These are phyloP conservation scores for Aplysina aerophoba DNA, from an alignment of 37 sponge, comb jelly and placozoan genomes.

Conservation along the genomic window DNA sequence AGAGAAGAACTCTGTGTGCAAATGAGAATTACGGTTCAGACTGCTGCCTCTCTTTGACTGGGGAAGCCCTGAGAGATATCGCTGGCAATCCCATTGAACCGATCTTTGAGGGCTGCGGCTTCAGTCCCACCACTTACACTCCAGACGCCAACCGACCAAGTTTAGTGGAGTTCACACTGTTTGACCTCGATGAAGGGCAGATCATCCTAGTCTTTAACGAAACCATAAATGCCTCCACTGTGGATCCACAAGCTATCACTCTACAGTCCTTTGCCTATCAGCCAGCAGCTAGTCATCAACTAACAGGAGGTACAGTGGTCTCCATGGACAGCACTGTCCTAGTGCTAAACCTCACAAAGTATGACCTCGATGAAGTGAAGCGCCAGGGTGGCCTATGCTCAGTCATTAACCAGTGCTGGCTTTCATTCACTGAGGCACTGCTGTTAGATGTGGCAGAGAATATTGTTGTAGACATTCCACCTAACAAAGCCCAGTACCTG, in stretches of 20 bases:
- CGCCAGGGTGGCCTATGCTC: conserved; percentile 73
- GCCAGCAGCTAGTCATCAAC: conserved; percentile 48
- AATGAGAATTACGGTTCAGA: conserved; percentile 62
- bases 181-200: conserved; percentile 69
- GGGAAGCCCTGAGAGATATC: conserved; percentile 66
- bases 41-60: conserved; percentile 72
- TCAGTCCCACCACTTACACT: conserved; percentile 60
- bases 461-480: conserved; percentile 51
- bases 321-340: conserved; percentile 50
- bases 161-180: conserved; percentile 64
- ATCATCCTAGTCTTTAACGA: conserved; percentile 82
- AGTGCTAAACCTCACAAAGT: conserved; percentile 49
- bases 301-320: conserved; percentile 71
- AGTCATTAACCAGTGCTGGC: conserved; percentile 85
- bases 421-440: conserved; percentile 68
- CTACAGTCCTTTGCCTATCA: conserved; percentile 83
- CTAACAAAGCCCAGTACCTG: conserved; percentile 47
- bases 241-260: conserved; percentile 70
- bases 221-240: conserved; percentile 67
- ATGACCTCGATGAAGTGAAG: conserved; percentile 76
- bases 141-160: conserved; percentile 68
- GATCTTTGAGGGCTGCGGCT: conserved; percentile 84
- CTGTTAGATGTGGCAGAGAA: conserved; percentile 76
- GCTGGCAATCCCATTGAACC: conserved; percentile 69
- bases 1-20: conserved; percentile 71